Conservation (phyloP, 2,888 invertebrate genomes). For the Monopis laevigella region DNA sequence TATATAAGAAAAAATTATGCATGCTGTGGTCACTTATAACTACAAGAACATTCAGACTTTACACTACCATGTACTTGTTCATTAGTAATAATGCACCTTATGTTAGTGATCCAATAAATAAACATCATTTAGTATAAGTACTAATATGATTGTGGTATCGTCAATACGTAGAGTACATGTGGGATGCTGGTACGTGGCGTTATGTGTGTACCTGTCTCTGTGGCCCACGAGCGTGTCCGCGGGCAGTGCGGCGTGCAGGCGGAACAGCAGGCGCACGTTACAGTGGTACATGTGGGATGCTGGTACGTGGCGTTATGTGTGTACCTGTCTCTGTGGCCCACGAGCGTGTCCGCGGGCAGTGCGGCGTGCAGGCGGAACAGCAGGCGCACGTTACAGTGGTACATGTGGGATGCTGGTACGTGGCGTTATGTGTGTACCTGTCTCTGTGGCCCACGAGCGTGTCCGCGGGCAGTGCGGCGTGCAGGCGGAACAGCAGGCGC, state of each 20-base stretch:
- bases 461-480: slow-evolving; percentile 90
- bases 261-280: slow-evolving; percentile 95
- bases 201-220: slow-evolving; percentile 78
- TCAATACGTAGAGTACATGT: too few relatives aligned
- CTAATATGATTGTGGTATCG: too few relatives aligned
- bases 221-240: slow-evolving; percentile 92
- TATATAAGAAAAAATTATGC: too few relatives aligned
- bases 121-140: too few relatives aligned
- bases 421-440: too few relatives aligned
- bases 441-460: slow-evolving; percentile 90
- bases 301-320: too few relatives aligned
- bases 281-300: slow-evolving; percentile 96
- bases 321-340: slow-evolving; percentile 86
- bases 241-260: slow-evolving; percentile 90
- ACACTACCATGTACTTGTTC: too few relatives aligned
- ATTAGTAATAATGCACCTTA: too few relatives aligned
- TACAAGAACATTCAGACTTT: too few relatives aligned
- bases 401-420: slow-evolving; percentile 94
- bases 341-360: slow-evolving; percentile 88
- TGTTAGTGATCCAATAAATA: too few relatives aligned
- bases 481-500: slow-evolving; percentile 94
- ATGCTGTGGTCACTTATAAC: too few relatives aligned
- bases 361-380: slow-evolving; percentile 94
- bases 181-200: too few relatives aligned
- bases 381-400: slow-evolving; percentile 96